Evolutionary conservation across 2,888 invertebrate genomes (phyloP), one percentile per base, ranked within the genome.

Genomic region (Amphipoea oculea): DNA sequence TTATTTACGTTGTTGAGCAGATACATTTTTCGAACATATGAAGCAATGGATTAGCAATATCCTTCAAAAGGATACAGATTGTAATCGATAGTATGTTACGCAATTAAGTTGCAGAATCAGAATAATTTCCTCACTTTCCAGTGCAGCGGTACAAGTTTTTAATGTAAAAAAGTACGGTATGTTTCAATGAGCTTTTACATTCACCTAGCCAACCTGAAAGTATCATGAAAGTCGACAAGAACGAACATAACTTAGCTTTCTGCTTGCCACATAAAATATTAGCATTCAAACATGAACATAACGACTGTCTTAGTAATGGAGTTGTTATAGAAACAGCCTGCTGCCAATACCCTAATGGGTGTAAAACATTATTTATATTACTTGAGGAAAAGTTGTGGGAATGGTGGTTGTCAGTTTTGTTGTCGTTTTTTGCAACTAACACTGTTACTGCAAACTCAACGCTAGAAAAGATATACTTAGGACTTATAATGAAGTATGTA

Each of bases 141-240:
- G 80, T 42, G 20, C 23, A 74, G 60, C 29, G 23, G 63, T 63
- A 51, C 68, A 40, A 73, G 72, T 84, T 81, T 62, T 75, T 23
- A 65, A 2, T 57, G 1, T 6, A 42, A 51, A n/a, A 20, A 80
- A 81, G 67, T 51, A 69, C 11, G 17, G 48, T 76, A 69, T 23
- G 23, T 73, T 87, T 80, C 76, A 85, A 77, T 83, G n/a, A 69
- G 77, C 69, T 73, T 82, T 77, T 74, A 82, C 83, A 69, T 78
- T 78, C 67, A 42, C 62, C 23, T 4, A 17, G 76, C 77, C 68
- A 86, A 85, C 71, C 91, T 93, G 92, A 93, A 93, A 93, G 91
- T 83, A 70, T 36, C 76, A 92, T 82, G 93, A 94, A 94, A 94
- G 94, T 90, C 48, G 63, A 71, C 81, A 76, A 79, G 83, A 82